phyloP scores from a whole-genome alignment of 2,888 invertebrate species.

The Timema podura region DNA sequence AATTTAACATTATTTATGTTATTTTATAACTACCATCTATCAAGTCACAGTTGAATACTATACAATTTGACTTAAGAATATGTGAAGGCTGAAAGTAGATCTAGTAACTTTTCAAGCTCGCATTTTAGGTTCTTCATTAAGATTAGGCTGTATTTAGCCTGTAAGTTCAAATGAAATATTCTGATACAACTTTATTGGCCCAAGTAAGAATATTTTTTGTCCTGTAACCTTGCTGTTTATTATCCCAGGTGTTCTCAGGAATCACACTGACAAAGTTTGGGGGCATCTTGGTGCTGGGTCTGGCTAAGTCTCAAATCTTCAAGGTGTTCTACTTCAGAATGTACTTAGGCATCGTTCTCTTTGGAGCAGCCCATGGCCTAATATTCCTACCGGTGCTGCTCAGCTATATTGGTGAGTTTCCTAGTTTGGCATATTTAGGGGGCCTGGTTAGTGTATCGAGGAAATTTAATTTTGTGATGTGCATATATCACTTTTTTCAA shows the following conservation, averaged over 20 bases:
- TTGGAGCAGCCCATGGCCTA: conserved; percentile 95
- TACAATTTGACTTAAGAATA: no score
- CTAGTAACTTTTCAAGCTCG: no score
- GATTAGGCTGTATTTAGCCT: no score
- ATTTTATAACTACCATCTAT: no score
- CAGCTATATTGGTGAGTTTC: conserved; percentile 85
- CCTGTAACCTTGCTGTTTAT: conserved; percentile 12
- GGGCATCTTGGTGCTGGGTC: conserved; percentile 93
- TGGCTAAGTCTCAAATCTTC: conserved; percentile 97
- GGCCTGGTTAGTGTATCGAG: no score
- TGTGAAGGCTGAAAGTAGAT: no score
- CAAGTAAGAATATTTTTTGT: background rate
- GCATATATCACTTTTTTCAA: no score
- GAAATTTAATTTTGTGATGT: no score
- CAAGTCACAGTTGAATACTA: no score
- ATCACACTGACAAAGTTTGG: conserved; percentile 98
- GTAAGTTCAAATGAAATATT: background rate
- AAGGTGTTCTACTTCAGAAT: conserved; percentile 93
- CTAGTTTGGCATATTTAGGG: no score
- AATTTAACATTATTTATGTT: no score
- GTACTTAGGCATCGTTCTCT: conserved; percentile 95
- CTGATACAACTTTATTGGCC: background rate
- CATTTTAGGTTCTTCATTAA: no score
- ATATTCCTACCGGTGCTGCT: conserved; percentile 96
- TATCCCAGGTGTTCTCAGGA: conserved; percentile 76